Percentiles rank a stretch among this genome's conserved stretches.
Evolutionary conservation across 2,113 vertebrate species (phyloP).

Genomic region (Microcebus jonahi): DNA sequence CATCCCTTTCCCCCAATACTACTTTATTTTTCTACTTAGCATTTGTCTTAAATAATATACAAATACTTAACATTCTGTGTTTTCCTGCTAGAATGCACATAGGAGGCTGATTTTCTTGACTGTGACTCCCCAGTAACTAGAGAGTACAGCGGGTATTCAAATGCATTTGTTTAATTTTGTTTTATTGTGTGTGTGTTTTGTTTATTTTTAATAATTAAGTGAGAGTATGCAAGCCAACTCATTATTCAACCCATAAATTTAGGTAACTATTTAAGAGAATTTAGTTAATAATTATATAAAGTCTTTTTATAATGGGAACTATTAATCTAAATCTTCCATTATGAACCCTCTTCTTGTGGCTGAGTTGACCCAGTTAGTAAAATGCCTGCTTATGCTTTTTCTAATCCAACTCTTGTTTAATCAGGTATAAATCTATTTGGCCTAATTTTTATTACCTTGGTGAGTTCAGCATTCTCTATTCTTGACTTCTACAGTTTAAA

Average conservation of each 20-base stretch:
- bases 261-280: not conserved
- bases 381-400: not conserved
- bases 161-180: not conserved
- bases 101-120: not conserved
- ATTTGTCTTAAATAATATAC: not conserved
- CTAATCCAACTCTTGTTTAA: not conserved
- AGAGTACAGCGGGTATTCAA: not conserved
- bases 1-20: no score
- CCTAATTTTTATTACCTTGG: not conserved
- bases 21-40: not conserved
- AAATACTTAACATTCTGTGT: not conserved
- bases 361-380: not conserved
- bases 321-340: not conserved
- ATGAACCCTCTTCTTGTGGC: not conserved
- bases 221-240: not conserved
- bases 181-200: not conserved
- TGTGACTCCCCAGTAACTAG: not conserved
- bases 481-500: not conserved
- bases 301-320: not conserved
- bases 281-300: not conserved
- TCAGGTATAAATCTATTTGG: not conserved
- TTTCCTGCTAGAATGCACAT: not conserved
- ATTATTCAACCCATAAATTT: not conserved
- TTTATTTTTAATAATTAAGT: not conserved
- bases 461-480: not conserved